Conservation (phyloP, 2,797 vertebrate species). For the Botia kubotai region DNA sequence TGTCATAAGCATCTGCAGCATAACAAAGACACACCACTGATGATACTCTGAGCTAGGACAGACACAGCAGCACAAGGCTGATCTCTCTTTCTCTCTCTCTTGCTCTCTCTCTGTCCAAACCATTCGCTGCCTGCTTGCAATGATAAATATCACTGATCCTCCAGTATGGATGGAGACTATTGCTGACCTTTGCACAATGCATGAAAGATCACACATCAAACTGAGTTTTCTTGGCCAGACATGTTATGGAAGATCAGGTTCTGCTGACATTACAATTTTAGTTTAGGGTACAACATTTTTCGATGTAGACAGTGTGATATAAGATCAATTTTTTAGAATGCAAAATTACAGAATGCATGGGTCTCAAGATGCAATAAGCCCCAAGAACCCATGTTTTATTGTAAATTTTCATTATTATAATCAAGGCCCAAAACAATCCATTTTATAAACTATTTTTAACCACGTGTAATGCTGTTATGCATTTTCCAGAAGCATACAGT, state of each 20-base stretch:
- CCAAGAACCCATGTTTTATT: too few species aligned
- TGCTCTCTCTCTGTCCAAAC: too few species aligned
- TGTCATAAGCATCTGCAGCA: constrained; percentile 37
- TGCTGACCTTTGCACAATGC: constrained; percentile 18
- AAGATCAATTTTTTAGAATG: neutral
- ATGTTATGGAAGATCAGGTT: neutral
- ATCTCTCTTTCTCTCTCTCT: too few species aligned
- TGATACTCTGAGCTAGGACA: constrained; percentile 22
- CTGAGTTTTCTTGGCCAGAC: constrained; percentile 17
- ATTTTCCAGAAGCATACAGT: too few species aligned
- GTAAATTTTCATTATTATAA: too few species aligned
- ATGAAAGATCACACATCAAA: constrained; percentile 21
- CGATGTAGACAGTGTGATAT: neutral
- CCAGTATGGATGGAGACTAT: neutral
- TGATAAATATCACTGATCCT: neutral
- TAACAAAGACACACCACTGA: constrained; percentile 3
- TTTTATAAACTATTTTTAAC: too few species aligned
- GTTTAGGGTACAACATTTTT: neutral
- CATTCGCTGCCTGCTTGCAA: neutral
- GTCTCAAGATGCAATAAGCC: too few species aligned
- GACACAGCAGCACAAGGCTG: constrained; percentile 8
- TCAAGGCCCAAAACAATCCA: too few species aligned
- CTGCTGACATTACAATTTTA: constrained; percentile 14
- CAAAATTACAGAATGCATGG: neutral
- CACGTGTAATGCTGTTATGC: too few species aligned